Percentiles rank a stretch among this genome's conserved stretches.
Conservation (phyloP, 2,113 vertebrate genomes). For the Pseudorhombus dupliciocellatus region DNA sequence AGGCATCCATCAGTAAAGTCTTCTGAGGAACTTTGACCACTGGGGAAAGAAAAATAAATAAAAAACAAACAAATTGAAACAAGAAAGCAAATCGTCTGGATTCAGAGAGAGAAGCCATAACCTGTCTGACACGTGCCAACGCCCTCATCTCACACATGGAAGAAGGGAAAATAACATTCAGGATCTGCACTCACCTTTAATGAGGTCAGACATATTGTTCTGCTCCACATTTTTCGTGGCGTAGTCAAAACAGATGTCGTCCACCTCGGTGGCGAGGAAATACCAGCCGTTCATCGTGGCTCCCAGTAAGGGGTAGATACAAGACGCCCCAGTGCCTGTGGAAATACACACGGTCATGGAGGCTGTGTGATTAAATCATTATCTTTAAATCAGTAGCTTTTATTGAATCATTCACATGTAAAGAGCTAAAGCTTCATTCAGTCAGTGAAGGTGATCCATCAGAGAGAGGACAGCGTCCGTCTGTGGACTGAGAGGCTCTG, state of each 20-base stretch:
- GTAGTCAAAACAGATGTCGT: slow-evolving; percentile 98
- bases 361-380: slow-evolving; percentile 8
- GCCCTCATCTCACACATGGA: too few species aligned
- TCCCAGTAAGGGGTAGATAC: slow-evolving; percentile 96
- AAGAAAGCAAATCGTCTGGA: too few species aligned
- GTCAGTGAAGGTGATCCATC: slow-evolving; percentile 56
- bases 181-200: slow-evolving; percentile 86
- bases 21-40: slow-evolving; percentile 99
- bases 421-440: slow-evolving; percentile 41
- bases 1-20: slow-evolving; percentile 95
- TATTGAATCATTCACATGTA: slow-evolving; percentile 45
- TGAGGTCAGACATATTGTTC: slow-evolving; percentile 94
- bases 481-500: slow-evolving; percentile 31
- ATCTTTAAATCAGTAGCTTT: slow-evolving; percentile 16
- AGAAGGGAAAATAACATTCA: too few species aligned
- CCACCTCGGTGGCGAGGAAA: slow-evolving; percentile 98
- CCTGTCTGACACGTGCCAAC: too few species aligned
- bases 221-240: slow-evolving; percentile 98
- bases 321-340: slow-evolving; percentile 95
- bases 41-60: slow-evolving; percentile 49
- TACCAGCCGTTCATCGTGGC: slow-evolving; percentile 98
- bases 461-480: slow-evolving; percentile 39
- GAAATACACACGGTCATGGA: slow-evolving; percentile 12
- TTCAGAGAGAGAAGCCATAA: too few species aligned
- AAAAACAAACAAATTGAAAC: not conserved